Evolutionary conservation across 2,113 vertebrate genomes (phyloP), one percentile per base, ranked within the genome.

Genomic region (Glareola pratincola): DNA sequence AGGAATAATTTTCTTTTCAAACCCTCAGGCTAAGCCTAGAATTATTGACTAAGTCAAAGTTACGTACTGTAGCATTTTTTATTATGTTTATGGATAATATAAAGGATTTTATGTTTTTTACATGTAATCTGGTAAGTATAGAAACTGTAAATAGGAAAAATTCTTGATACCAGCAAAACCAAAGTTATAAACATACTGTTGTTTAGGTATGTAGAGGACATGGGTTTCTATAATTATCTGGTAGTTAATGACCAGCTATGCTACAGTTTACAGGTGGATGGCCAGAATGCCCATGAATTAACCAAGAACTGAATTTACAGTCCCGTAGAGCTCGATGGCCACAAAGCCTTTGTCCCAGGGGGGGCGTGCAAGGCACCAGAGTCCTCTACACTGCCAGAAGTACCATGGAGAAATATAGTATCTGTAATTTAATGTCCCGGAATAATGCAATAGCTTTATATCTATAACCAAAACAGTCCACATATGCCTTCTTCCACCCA

Each of bases 31-130:
- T 85, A 98, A 98, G 92, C 51, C 88, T 96, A 96, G 97, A 98
- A 97, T 98, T 98, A 98, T 92, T 97, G 97, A 97, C 98, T 97
- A 97, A 98, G 96, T 95, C 95, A 97, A 96, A 98, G 94, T 96
- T 97, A 97, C 85, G 92, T 97, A 90, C 71, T 97, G 32, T 92
- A 97, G 97, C 92, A 93, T 97, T 98, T 97, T 98, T 97, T 98
- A 97, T 95, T 97, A 94, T 97, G 97, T 98, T 98, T 98, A 98
- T 97, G 92, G 97, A 97, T 96, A 96, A 97, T 94, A 97, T 86
- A 97, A 97, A 97, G 85, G 84, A 97, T 90, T 96, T 98, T 97
- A 98, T 94, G 75, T 34, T 57, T 97, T 97, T 97, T 96, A 95
- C 90, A 97, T 95, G 94, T 97, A 96, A 97, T 97, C 95, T 97